Conservation (phyloP, 2,888 invertebrate species). For the Ophioninae sp. region DNA sequence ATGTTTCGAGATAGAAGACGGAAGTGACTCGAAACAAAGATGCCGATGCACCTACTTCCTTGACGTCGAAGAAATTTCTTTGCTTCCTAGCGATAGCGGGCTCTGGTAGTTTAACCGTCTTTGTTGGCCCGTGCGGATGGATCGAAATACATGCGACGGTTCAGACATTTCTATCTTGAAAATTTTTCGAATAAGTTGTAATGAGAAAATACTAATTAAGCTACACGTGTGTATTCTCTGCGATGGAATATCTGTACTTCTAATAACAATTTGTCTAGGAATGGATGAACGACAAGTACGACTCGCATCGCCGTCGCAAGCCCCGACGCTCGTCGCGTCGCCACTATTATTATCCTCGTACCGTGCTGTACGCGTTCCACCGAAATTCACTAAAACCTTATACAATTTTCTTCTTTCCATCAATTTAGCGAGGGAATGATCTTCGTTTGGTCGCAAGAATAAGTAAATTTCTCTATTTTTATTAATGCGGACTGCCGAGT, state of each 20-base stretch:
- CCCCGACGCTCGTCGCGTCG: too few relatives aligned
- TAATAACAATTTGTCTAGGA: too few relatives aligned
- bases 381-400: background rate
- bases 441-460: background rate
- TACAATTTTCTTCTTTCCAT: background rate
- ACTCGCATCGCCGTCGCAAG: too few relatives aligned
- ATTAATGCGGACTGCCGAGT: background rate
- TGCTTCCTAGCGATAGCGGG: background rate
- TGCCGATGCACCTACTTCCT: background rate
- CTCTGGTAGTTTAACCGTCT: background rate
- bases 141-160: background rate
- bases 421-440: background rate
- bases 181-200: too few relatives aligned
- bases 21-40: background rate
- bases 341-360: too few relatives aligned
- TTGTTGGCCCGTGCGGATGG: background rate
- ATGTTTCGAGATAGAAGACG: background rate
- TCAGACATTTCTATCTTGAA: background rate
- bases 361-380: background rate
- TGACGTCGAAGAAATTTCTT: background rate
- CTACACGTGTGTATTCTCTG: too few relatives aligned
- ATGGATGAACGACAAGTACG: too few relatives aligned
- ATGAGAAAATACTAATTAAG: too few relatives aligned
- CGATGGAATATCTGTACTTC: too few relatives aligned
- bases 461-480: conserved; percentile 22